Evolutionary conservation across 2,888 invertebrate genomes (phyloP), one percentile per base, ranked within the genome.

Genomic region (Hyposoter dolosus): DNA sequence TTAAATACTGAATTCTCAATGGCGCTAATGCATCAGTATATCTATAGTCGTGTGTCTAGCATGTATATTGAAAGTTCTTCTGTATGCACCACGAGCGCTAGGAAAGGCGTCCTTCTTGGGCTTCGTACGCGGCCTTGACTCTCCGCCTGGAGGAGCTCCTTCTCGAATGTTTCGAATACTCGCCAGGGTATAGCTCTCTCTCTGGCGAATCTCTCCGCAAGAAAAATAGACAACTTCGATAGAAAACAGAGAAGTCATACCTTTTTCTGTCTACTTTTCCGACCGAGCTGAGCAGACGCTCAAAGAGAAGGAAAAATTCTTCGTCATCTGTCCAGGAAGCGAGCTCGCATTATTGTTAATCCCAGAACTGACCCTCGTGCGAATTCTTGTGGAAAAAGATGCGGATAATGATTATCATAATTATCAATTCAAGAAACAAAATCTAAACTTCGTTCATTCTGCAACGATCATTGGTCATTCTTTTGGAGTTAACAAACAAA

Each of bases 111-210:
- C 88, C 88, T 88, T 86, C 86, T 84, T 82, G 78, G 72, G 50
- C 69, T 77, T 60, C 82, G 35, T 72, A 83, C 85, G 76, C 85
- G 88, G 79, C 88, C 88, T 88, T 88, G 88, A 86, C 88, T 85
- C 84, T 82, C 86, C 40, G 78, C 83, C 78, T 65, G 72, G 68
- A 76, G 78, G 68, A 75, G 45, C 53, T 69, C 47, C 63, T 53
- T 79, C 83, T 77, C 83, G 86, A 83, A 86, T 86, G 81, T 83
- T 83, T 86, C 83, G 82, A 83, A 86, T 86, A 83, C 81, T 82
- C 81, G 47, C 80, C 40, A 45, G 75, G 81, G 66, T 74, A 74
- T 43, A 74, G 53, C 71, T 68, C 60, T 75, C 75, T 75, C 74
- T 50, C n/a, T 2, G 3, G 65, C 56, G 47, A 19, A 76, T 69